Evolutionary conservation across 1,140 invertebrate genomes (phyloP).

Genomic region (Musca domestica): DNA sequence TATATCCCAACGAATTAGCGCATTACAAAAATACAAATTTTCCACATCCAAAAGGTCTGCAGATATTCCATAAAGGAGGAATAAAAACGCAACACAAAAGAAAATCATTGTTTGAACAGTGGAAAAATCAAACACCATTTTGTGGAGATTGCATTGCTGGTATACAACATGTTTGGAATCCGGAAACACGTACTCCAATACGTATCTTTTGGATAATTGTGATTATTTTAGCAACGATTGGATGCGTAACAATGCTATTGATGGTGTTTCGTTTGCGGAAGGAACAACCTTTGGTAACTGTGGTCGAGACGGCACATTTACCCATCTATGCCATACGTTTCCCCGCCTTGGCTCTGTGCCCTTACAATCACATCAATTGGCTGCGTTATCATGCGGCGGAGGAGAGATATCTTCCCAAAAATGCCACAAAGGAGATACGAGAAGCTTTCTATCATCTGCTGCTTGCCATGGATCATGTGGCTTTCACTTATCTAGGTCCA

Average conservation of each 20-base stretch:
- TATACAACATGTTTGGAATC: conserved; percentile 30
- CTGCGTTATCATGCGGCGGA: conserved; percentile 31
- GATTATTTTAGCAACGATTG: conserved; percentile 25
- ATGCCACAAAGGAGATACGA: conserved; percentile 25
- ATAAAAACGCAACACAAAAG: too few relatives aligned
- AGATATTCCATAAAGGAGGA: neutral
- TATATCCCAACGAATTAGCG: conserved; percentile 2
- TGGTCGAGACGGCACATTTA: conserved; percentile 65
- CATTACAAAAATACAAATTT: conserved; percentile 12
- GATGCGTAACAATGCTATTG: conserved; percentile 28
- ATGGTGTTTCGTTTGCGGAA: conserved; percentile 28
- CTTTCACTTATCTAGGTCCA: conserved; percentile 30
- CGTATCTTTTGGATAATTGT: conserved; percentile 37
- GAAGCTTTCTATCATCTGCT: conserved; percentile 33
- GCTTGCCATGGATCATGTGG: conserved; percentile 28
- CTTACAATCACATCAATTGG: conserved; percentile 43
- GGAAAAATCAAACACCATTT: neutral
- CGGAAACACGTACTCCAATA: conserved; percentile 28
- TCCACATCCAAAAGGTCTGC: neutral
- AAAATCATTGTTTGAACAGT: neutral
- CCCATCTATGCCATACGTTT: conserved; percentile 67
- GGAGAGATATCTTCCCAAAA: conserved; percentile 31
- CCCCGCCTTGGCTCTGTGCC: conserved; percentile 66
- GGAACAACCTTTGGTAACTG: conserved; percentile 42
- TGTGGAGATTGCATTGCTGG: conserved; percentile 21